Conservation (phyloP, 2,113 vertebrate genomes). For the Pantherophis guttatus region DNA sequence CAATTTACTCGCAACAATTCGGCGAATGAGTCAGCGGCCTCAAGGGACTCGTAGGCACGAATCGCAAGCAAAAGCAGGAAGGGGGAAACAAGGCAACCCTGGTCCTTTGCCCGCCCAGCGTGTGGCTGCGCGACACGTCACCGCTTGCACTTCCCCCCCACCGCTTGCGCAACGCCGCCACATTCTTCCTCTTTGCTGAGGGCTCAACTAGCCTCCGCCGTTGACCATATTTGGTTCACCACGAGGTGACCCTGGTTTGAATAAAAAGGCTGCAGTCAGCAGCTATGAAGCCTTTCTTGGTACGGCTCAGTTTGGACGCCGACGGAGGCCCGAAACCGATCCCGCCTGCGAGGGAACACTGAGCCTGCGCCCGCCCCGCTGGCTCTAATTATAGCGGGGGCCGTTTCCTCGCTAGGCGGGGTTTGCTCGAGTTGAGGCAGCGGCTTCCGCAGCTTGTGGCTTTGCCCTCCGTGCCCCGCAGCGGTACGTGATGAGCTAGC, state of each 20-base stretch:
- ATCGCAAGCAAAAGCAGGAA: not conserved
- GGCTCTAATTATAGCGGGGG: slow-evolving; percentile 77
- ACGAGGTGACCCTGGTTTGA: slow-evolving; percentile 38
- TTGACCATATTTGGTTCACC: slow-evolving; percentile 69
- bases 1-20: not conserved
- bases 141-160: not conserved
- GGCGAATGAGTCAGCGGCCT: not conserved
- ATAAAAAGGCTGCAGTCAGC: slow-evolving; percentile 61
- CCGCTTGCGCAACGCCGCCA: not conserved
- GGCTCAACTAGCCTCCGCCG: not conserved
- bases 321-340: not conserved
- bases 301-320: slow-evolving; percentile 7
- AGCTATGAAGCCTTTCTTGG: slow-evolving; percentile 71
- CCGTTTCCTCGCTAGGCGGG: not conserved
- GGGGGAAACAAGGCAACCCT: not conserved
- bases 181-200: not conserved
- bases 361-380: not conserved
- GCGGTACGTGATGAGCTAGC: not conserved
- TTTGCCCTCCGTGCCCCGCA: not conserved
- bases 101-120: not conserved
- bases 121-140: not conserved
- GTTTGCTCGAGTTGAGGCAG: not conserved
- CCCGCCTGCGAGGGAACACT: not conserved
- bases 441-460: slow-evolving; percentile 1
- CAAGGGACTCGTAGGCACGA: fast-evolving